Evolutionary conservation across 2,797 vertebrate species (phyloP).

Genomic region (Philypnodon macrostomus): DNA sequence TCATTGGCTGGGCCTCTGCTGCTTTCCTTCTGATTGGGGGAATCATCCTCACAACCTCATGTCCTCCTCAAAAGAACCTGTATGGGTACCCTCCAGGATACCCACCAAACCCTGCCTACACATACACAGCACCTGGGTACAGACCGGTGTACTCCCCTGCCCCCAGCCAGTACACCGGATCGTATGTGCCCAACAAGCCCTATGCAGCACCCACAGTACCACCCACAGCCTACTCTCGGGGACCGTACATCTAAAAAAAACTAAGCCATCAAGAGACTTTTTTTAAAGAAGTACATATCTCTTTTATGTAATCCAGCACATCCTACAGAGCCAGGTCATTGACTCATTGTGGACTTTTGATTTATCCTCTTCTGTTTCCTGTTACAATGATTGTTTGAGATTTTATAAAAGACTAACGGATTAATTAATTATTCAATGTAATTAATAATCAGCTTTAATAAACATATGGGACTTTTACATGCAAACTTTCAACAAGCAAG

Average conservation of each 20-base stretch:
- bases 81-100: conserved; percentile 59
- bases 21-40: conserved; percentile 64
- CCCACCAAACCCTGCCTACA: conserved; percentile 33
- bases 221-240: conserved; percentile 44
- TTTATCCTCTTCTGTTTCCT: background rate
- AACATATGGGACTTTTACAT: too few relatives aligned
- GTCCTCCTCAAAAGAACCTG: conserved; percentile 51
- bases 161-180: conserved; percentile 46
- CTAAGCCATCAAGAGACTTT: conserved; percentile 3
- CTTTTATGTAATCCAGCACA: background rate
- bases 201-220: conserved; percentile 44
- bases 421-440: too few relatives aligned
- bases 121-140: conserved; percentile 39
- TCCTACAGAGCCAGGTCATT: too few relatives aligned
- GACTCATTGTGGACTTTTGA: background rate
- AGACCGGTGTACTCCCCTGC: conserved; percentile 57
- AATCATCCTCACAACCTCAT: conserved; percentile 68
- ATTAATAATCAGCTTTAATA: too few relatives aligned
- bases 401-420: too few relatives aligned
- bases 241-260: conserved; percentile 53
- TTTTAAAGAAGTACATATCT: background rate
- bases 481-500: too few relatives aligned
- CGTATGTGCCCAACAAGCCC: conserved; percentile 60
- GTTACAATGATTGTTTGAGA: too few relatives aligned
- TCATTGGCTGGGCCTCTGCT: conserved; percentile 67